These are phyloP conservation scores for Philereme transversata DNA, from an alignment of 2,888 invertebrate species.

Conservation along the genomic window DNA sequence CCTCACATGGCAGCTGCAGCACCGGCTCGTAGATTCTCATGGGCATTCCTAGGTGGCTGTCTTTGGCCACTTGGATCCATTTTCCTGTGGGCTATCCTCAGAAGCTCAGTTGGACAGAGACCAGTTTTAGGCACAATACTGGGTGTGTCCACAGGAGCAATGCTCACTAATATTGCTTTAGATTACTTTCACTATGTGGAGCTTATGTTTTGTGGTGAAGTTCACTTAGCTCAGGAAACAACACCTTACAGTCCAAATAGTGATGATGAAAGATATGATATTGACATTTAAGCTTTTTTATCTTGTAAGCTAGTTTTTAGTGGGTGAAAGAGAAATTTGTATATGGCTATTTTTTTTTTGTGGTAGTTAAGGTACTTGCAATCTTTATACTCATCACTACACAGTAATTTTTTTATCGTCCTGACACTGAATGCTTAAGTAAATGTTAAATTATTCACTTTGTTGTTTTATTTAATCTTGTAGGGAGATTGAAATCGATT, in stretches of 20 bases:
- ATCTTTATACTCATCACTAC: constrained; percentile 33
- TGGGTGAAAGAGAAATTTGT: constrained; percentile 8
- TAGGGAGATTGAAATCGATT: background rate
- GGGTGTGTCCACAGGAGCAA: constrained; percentile 88
- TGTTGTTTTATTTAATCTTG: constrained; percentile 13
- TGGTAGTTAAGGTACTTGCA: constrained; percentile 43
- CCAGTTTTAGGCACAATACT: constrained; percentile 86
- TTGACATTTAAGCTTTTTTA: constrained; percentile 62
- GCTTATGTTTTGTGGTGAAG: constrained; percentile 81
- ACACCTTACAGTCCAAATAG: constrained; percentile 69
- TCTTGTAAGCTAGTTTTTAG: background rate
- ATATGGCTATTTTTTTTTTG: constrained; percentile 38
- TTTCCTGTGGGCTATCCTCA: constrained; percentile 93
- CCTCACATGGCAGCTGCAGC: constrained; percentile 89
- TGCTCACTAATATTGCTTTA: constrained; percentile 85
- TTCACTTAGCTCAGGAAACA: constrained; percentile 74
- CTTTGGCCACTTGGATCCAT: constrained; percentile 96
- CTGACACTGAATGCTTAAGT: constrained; percentile 47
- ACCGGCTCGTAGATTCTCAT: constrained; percentile 85
- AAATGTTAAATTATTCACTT: constrained; percentile 25
- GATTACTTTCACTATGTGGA: constrained; percentile 87
- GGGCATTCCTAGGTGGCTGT: constrained; percentile 90
- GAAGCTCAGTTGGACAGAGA: constrained; percentile 90
- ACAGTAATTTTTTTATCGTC: constrained; percentile 48
- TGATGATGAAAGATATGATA: constrained; percentile 82